phyloP scores from a whole-genome alignment of 1,140 invertebrate species.

The Stegodyphus dumicola region DNA sequence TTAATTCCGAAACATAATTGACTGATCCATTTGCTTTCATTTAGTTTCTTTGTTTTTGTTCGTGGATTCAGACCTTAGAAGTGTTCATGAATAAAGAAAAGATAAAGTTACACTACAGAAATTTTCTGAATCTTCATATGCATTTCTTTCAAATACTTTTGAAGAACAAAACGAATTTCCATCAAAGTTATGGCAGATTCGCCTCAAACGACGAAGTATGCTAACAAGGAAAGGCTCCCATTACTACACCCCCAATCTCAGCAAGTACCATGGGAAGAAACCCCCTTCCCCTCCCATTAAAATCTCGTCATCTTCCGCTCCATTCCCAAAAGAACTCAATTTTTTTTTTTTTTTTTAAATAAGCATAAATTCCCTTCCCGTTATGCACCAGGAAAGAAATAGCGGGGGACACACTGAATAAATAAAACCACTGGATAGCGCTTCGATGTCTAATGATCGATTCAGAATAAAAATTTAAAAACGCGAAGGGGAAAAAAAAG shows the following conservation, averaged over 20 bases:
- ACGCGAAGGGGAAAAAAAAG: background rate
- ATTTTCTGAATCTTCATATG: no score
- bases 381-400: background rate
- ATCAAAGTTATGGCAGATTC: background rate
- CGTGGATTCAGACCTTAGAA: no score
- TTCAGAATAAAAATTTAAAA: background rate
- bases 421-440: constrained; percentile 5
- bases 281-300: constrained; percentile 5
- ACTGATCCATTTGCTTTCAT: no score
- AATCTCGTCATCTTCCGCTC: constrained; percentile 24
- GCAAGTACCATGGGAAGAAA: no score
- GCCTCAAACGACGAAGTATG: background rate
- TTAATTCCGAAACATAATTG: no score
- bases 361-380: constrained; percentile 15
- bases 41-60: no score
- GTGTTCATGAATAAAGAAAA: no score
- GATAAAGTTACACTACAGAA: no score
- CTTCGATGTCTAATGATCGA: constrained; percentile 13
- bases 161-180: background rate
- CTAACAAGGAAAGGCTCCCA: background rate
- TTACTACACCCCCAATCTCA: no score
- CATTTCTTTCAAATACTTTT: background rate
- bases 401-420: background rate
- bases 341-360: constrained; percentile 12
- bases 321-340: background rate